Percentiles rank a stretch among this genome's conserved stretches.
phyloP scores from a whole-genome alignment of 2,113 vertebrate genomes.

The Albula glossodonta region DNA sequence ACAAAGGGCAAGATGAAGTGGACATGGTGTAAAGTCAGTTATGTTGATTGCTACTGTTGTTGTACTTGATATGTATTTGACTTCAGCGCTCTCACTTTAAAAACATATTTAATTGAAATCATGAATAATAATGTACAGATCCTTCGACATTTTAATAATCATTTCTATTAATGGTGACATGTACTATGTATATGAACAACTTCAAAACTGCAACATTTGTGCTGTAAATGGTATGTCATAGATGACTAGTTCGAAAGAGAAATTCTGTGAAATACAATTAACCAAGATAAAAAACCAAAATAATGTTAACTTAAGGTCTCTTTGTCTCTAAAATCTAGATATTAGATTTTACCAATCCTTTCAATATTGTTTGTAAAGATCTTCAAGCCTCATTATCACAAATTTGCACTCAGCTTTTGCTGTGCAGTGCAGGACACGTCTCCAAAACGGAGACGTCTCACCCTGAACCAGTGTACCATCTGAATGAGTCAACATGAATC shows the following conservation, averaged over 20 bases:
- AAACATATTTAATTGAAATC: neutral
- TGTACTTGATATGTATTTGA: neutral
- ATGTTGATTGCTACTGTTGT: too few species aligned
- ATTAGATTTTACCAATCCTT: neutral
- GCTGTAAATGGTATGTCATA: neutral
- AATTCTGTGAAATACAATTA: neutral
- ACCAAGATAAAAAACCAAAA: neutral
- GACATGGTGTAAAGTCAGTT: neutral
- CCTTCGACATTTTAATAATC: neutral
- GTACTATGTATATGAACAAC: neutral
- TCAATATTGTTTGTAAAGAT: neutral
- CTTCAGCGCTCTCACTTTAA: neutral
- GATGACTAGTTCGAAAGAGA: neutral
- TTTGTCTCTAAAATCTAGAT: neutral
- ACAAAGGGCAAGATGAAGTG: neutral
- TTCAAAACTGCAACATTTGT: neutral
- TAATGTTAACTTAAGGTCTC: neutral
- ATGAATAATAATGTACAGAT: neutral
- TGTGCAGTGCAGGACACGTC: neutral
- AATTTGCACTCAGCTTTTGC: neutral
- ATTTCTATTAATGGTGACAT: neutral
- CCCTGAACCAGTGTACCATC: slow-evolving; percentile 13
- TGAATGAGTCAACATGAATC: slow-evolving; percentile 27
- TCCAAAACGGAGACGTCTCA: slow-evolving; percentile 30
- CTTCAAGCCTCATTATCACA: neutral